phyloP scores from a whole-genome alignment of 2,113 vertebrate species.

The Candoia aspera region DNA sequence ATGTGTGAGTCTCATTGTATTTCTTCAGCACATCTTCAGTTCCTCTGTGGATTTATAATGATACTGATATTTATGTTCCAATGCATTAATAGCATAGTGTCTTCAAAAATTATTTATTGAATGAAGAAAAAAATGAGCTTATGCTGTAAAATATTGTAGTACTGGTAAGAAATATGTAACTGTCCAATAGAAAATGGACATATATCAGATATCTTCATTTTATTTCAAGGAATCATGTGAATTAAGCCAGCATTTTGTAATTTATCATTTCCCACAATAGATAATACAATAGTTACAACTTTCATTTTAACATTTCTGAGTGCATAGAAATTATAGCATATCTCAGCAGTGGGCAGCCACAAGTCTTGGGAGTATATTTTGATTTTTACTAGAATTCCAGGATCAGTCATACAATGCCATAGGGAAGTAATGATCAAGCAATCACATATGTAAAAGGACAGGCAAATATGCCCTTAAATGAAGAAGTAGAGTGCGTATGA shows the following conservation, averaged over 20 bases:
- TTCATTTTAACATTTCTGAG: slow-evolving; percentile 53
- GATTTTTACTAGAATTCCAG: slow-evolving; percentile 7
- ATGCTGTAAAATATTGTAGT: slow-evolving; percentile 29
- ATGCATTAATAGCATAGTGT: slow-evolving; percentile 39
- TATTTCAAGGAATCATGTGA: slow-evolving; percentile 47
- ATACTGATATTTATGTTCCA: slow-evolving; percentile 55
- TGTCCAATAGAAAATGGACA: slow-evolving; percentile 31
- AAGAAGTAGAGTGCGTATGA: not conserved
- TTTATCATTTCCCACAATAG: not conserved
- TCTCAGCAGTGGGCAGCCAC: not conserved
- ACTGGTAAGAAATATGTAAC: slow-evolving; percentile 39
- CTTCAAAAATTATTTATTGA: slow-evolving; percentile 53
- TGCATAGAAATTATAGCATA: slow-evolving; percentile 58
- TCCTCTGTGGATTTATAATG: slow-evolving; percentile 21
- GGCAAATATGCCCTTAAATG: not conserved
- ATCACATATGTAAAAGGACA: not conserved
- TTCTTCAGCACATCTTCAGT: not conserved
- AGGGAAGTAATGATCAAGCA: not conserved
- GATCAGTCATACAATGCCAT: not conserved
- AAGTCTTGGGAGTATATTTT: slow-evolving; percentile 37
- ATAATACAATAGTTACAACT: slow-evolving; percentile 60
- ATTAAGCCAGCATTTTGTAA: not conserved
- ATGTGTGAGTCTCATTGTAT: not conserved
- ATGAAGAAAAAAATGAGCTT: not conserved
- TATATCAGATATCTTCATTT: slow-evolving; percentile 33